Conservation (phyloP, 2,113 vertebrate genomes). For the Illadopsis cleaveri region DNA sequence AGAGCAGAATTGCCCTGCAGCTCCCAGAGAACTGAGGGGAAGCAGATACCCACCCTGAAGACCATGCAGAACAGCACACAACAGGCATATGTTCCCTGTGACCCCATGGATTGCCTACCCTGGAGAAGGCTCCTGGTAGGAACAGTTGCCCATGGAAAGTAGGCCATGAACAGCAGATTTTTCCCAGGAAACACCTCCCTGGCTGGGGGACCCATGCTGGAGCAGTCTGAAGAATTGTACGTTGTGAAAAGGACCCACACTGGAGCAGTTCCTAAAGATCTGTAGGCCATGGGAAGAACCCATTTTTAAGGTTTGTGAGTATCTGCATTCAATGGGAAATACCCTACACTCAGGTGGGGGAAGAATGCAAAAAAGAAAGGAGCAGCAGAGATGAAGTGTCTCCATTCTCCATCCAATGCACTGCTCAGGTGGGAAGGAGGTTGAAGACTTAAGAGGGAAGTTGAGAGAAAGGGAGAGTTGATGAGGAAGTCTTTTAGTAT, state of each 20-base stretch:
- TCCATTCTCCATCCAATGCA: background rate
- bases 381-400: background rate
- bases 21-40: fast-evolving
- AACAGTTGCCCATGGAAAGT: background rate
- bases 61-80: background rate
- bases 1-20: background rate
- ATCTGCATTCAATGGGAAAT: background rate
- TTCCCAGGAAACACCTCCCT: background rate
- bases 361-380: background rate
- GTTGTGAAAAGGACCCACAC: background rate
- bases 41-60: background rate
- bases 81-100: background rate
- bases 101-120: background rate
- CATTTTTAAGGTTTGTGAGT: background rate
- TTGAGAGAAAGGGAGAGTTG: background rate
- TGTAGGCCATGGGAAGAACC: background rate
- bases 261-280: background rate
- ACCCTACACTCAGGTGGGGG: background rate
- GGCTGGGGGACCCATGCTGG: fast-evolving
- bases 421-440: background rate
- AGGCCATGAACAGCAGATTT: background rate
- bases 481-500: background rate
- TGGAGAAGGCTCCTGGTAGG: background rate
- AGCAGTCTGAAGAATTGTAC: background rate
- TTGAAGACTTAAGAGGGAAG: background rate